Conservation (phyloP, 2,113 vertebrate species). For the Pomatorhinus ruficollis region DNA sequence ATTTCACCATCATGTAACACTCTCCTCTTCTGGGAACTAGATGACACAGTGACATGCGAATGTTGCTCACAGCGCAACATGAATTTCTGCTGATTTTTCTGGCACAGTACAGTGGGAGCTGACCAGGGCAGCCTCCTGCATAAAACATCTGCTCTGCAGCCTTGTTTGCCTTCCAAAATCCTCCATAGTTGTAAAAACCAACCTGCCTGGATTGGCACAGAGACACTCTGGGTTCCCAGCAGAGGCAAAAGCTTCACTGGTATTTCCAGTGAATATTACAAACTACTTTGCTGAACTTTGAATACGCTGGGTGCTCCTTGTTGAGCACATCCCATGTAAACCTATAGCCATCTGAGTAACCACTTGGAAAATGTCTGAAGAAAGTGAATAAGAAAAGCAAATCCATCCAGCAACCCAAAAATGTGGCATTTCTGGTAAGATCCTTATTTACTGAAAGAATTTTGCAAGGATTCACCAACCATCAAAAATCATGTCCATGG, state of each 20-base stretch:
- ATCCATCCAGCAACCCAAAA: neutral
- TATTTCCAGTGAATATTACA: neutral
- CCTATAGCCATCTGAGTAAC: neutral
- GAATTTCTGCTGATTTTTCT: conserved; percentile 63
- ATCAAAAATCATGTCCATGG: neutral
- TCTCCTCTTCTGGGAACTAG: conserved; percentile 20
- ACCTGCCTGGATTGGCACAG: neutral
- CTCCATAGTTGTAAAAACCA: neutral
- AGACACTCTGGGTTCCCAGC: neutral
- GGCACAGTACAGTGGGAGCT: neutral
- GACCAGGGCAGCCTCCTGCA: conserved; percentile 26
- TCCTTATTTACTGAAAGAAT: neutral
- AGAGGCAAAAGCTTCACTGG: neutral
- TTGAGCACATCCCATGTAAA: neutral
- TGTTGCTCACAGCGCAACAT: neutral
- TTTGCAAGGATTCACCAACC: neutral
- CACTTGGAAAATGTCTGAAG: neutral
- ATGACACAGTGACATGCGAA: conserved; percentile 39
- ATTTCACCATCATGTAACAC: conserved; percentile 40
- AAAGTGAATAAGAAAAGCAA: neutral
- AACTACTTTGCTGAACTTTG: neutral
- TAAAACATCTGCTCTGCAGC: conserved; percentile 35
- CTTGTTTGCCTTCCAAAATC: neutral
- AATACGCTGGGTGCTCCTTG: neutral
- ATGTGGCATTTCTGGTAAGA: neutral